Evolutionary conservation across 1,140 invertebrate species (phyloP).

Genomic region (Magallana gigas): DNA sequence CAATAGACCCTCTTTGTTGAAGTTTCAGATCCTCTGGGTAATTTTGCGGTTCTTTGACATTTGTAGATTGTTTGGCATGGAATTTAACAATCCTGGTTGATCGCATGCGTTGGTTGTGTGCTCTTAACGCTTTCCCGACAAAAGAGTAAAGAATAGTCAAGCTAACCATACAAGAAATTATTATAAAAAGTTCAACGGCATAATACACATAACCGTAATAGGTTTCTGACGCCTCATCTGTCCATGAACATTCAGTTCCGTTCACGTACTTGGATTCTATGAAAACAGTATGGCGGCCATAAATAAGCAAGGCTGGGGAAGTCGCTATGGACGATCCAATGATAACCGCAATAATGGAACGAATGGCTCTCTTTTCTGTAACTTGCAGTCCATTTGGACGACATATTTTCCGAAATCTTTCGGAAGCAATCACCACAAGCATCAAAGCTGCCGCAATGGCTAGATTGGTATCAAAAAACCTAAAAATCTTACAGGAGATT

Average conservation of each 20-base stretch:
- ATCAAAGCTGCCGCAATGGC: conserved; percentile 52
- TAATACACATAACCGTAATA: conserved; percentile 50
- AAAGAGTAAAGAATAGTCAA: conserved; percentile 47
- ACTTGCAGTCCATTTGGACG: conserved; percentile 47
- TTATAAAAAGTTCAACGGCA: conserved; percentile 34
- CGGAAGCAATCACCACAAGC: conserved; percentile 54
- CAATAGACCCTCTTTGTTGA: not conserved
- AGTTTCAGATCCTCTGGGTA: not conserved
- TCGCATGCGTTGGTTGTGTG: conserved; percentile 8
- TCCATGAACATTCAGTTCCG: conserved; percentile 54
- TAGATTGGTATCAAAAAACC: conserved; percentile 62
- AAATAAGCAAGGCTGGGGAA: conserved; percentile 48
- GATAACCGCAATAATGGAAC: conserved; percentile 39
- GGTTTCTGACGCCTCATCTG: conserved; percentile 25
- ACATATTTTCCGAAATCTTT: conserved; percentile 57
- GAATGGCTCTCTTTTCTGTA: conserved; percentile 42
- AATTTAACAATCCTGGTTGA: not conserved
- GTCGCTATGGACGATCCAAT: conserved; percentile 30
- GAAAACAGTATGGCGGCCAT: conserved; percentile 48
- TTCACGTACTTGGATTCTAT: not conserved
- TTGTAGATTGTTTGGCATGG: conserved; percentile 6
- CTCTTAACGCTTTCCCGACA: conserved; percentile 44
- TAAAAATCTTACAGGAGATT: conserved; percentile 67
- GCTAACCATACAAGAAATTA: conserved; percentile 46
- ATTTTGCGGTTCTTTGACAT: not conserved